Percentiles rank a stretch among this genome's conserved stretches.
Evolutionary conservation across 1,140 invertebrate species (phyloP).

Genomic region (Drosophila nigromelanica): DNA sequence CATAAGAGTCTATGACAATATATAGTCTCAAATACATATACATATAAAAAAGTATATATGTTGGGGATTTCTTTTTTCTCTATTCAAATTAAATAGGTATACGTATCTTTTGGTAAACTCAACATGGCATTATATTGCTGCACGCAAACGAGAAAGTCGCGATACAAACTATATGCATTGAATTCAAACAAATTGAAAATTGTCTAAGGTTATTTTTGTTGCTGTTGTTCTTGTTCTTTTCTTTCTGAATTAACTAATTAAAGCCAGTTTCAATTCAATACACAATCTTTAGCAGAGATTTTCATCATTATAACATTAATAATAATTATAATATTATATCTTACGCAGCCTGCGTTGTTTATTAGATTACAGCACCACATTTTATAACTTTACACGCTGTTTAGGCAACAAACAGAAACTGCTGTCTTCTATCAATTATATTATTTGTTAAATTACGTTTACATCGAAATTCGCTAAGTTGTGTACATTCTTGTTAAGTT

Average conservation of each 20-base stretch:
- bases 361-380: constrained; percentile 74
- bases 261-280: constrained; percentile 75
- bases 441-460: too few relatives aligned
- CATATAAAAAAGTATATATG: constrained; percentile 74
- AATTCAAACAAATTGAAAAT: constrained; percentile 21
- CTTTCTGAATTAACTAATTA: constrained; percentile 64
- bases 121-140: constrained; percentile 31
- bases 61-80: constrained; percentile 22
- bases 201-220: background rate
- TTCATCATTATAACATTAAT: constrained; percentile 12
- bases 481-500: constrained; percentile 25
- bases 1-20: constrained; percentile 61
- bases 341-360: constrained; percentile 27
- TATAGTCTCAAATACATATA: constrained; percentile 82
- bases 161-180: constrained; percentile 45
- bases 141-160: constrained; percentile 65
- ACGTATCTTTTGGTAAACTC: background rate
- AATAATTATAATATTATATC: constrained; percentile 39
- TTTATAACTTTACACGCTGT: constrained; percentile 71
- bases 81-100: constrained; percentile 1
- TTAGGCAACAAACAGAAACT: constrained; percentile 63
- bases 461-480: too few relatives aligned
- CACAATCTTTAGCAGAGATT: constrained; percentile 63
- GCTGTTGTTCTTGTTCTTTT: constrained; percentile 6
- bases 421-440: constrained; percentile 31